Conservation (phyloP, 2,113 vertebrate genomes). For the Carassius auratus region DNA sequence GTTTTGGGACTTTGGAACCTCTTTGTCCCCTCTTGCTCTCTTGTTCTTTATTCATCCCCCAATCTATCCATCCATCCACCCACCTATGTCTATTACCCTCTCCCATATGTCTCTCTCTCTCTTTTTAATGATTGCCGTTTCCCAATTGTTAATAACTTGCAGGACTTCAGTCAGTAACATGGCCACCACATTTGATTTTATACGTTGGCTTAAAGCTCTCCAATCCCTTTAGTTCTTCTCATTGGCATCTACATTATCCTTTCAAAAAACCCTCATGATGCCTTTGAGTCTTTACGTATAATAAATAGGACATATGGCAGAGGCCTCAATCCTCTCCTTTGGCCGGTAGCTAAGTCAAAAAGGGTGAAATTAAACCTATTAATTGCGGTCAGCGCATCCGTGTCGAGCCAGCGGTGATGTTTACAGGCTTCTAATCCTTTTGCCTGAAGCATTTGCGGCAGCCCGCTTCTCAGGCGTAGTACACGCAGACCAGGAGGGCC, state of each 20-base stretch:
- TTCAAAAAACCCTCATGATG: conserved; percentile 46
- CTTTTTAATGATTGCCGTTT: neutral
- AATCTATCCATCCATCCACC: too few species aligned
- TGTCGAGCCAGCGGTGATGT: conserved; percentile 70
- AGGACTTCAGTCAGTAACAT: too few species aligned
- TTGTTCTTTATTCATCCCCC: neutral
- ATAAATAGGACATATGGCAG: conserved; percentile 73
- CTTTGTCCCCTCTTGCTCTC: neutral
- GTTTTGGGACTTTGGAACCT: conserved; percentile 34
- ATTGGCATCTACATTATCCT: conserved; percentile 20
- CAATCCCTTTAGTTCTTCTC: conserved; percentile 19
- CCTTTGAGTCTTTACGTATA: conserved; percentile 61
- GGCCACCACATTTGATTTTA: too few species aligned
- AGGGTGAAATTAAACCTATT: conserved; percentile 73
- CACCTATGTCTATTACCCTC: neutral
- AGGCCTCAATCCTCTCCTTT: conserved; percentile 19
- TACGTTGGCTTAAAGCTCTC: neutral
- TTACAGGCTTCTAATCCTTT: conserved; percentile 61
- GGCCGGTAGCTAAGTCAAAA: conserved; percentile 39
- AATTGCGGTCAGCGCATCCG: conserved; percentile 67
- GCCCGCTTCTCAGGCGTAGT: neutral
- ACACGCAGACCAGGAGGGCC: neutral
- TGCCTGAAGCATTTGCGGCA: neutral
- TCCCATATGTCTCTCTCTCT: neutral
- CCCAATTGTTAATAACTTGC: neutral